phyloP scores from a whole-genome alignment of 2,113 vertebrate species.

The Sceloporus undulatus region DNA sequence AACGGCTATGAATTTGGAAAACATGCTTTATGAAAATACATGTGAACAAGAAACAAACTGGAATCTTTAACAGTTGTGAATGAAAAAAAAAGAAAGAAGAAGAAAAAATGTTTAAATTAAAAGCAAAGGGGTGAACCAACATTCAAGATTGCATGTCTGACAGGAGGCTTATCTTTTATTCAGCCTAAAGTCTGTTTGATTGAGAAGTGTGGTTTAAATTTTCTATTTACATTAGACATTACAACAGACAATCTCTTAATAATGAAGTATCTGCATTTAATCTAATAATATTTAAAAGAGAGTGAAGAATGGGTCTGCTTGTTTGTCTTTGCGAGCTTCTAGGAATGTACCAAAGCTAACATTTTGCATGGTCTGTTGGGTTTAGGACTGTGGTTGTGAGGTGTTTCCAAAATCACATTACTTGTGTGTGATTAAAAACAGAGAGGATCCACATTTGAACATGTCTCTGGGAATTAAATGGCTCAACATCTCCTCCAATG shows the following conservation, averaged over 20 bases:
- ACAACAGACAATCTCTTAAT: background rate
- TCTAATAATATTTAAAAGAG: background rate
- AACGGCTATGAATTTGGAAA: slow-evolving; percentile 13
- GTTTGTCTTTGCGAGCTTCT: background rate
- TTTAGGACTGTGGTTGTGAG: background rate
- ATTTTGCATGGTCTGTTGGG: background rate
- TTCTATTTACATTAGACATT: slow-evolving; percentile 24
- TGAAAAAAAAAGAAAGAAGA: background rate
- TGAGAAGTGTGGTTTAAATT: slow-evolving; percentile 39
- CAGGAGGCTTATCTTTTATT: slow-evolving; percentile 67
- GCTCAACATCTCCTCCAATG: background rate
- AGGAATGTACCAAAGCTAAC: background rate
- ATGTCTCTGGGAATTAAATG: background rate
- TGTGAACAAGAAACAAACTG: slow-evolving; percentile 43
- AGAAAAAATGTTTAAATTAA: slow-evolving; percentile 51
- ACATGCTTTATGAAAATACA: slow-evolving; percentile 24
- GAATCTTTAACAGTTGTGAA: slow-evolving; percentile 32
- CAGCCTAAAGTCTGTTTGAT: slow-evolving; percentile 53
- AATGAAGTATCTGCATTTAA: background rate
- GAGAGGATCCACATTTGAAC: background rate
- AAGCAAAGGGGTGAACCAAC: slow-evolving; percentile 2
- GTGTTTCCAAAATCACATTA: background rate
- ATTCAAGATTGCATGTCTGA: slow-evolving; percentile 53
- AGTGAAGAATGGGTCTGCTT: background rate
- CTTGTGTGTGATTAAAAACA: background rate